These are phyloP conservation scores for Elmis aenea DNA, from an alignment of 2,888 invertebrate species.

Conservation along the genomic window DNA sequence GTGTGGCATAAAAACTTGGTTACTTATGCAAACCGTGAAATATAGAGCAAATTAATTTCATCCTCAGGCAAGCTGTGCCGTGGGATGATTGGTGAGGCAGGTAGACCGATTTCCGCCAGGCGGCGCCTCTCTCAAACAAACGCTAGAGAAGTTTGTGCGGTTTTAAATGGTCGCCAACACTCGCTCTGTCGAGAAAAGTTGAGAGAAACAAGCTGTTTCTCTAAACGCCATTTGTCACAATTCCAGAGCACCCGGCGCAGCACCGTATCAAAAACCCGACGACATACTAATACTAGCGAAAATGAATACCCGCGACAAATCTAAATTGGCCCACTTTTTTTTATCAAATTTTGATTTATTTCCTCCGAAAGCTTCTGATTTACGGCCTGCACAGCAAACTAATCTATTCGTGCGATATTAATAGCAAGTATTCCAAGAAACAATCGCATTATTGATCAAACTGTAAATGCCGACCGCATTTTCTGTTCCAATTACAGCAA, in stretches of 20 bases:
- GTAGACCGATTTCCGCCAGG: constrained; percentile 28
- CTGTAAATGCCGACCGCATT: constrained; percentile 18
- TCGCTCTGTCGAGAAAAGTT: constrained; percentile 32
- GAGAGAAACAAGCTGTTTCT: constrained; percentile 31
- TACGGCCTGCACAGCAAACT: not conserved
- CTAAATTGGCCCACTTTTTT: constrained; percentile 20
- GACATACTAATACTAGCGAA: constrained; percentile 26
- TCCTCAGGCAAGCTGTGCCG: constrained; percentile 16
- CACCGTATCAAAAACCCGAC: constrained; percentile 23
- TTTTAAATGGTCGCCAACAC: constrained; percentile 32
- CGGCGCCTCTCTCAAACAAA: constrained; percentile 25
- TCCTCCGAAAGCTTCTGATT: constrained; percentile 2
- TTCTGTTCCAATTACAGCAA: constrained; percentile 23
- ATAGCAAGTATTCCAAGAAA: constrained; percentile 9
- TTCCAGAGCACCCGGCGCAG: constrained; percentile 31
- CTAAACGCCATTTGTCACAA: constrained; percentile 35
- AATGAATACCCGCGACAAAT: constrained; percentile 27
- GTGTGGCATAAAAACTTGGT: constrained; percentile 6
- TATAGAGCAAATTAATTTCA: constrained; percentile 16
- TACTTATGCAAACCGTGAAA: constrained; percentile 8
- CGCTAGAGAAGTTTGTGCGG: constrained; percentile 31
- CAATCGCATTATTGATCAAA: constrained; percentile 22
- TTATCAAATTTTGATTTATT: constrained; percentile 14
- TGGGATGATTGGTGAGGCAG: constrained; percentile 25
- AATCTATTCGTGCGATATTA: not conserved